Percentiles rank a stretch among this genome's conserved stretches.
Evolutionary conservation across 2,797 vertebrate genomes (phyloP).

Genomic region (Sebastes oblongus): DNA sequence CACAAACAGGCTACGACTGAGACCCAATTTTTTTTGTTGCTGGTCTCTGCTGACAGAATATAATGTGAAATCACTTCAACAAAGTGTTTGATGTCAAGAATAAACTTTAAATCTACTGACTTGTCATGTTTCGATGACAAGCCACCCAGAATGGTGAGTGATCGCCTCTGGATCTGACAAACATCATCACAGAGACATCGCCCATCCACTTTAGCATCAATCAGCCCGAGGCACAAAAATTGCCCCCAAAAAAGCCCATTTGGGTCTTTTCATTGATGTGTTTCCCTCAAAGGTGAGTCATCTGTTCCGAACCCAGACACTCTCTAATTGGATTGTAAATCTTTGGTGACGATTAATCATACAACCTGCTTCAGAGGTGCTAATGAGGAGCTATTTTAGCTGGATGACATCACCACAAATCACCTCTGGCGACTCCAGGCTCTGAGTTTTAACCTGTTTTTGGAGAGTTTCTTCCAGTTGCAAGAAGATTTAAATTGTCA

Average conservation of each 20-base stretch:
- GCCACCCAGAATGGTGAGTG: constrained; percentile 28
- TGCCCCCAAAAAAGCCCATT: constrained; percentile 43
- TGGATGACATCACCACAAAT: constrained; percentile 74
- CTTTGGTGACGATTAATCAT: constrained; percentile 77
- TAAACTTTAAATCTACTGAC: constrained; percentile 34
- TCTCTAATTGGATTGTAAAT: constrained; percentile 80
- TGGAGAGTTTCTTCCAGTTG: constrained; percentile 34
- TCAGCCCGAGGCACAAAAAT: constrained; percentile 49
- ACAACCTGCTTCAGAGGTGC: constrained; percentile 72
- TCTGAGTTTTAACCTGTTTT: constrained; percentile 45
- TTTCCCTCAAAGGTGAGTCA: constrained; percentile 76
- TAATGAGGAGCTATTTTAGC: constrained; percentile 81
- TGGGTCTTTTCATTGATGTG: constrained; percentile 60
- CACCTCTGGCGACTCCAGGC: constrained; percentile 55
- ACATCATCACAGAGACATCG: constrained; percentile 34
- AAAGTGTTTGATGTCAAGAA: constrained; percentile 52
- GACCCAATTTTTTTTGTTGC: constrained; percentile 17
- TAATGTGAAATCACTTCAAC: constrained; percentile 38
- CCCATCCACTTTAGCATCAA: constrained; percentile 56
- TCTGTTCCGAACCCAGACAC: constrained; percentile 71
- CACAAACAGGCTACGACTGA: constrained; percentile 29
- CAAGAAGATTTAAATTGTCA: constrained; percentile 32
- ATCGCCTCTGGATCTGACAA: constrained; percentile 40
- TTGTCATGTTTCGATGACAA: constrained; percentile 29
- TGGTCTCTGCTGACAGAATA: constrained; percentile 25